Percentiles rank a stretch among this genome's conserved stretches.
Evolutionary conservation across 2,888 invertebrate genomes (phyloP).

Genomic region (Pseudoips prasinana): DNA sequence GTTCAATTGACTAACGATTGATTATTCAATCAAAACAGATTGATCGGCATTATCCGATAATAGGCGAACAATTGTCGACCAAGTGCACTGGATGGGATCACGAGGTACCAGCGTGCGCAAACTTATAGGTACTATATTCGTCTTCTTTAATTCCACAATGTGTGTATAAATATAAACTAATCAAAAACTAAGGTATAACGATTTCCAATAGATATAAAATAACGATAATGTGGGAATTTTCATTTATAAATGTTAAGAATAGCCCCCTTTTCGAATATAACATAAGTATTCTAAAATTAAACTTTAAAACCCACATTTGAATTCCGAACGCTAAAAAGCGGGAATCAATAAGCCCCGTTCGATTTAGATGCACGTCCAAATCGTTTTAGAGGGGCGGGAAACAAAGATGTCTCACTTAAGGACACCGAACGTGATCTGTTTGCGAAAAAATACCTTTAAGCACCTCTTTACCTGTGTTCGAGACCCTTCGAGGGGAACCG

Average conservation of each 20-base stretch:
- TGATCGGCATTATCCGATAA: constrained; percentile 79
- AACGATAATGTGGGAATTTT: no score
- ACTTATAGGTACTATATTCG: no score
- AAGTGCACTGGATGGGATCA: constrained; percentile 38
- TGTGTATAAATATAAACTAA: no score
- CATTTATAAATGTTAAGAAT: no score
- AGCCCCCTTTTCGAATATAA: no score
- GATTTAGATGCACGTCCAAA: constrained; percentile 61
- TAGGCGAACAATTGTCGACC: constrained; percentile 50
- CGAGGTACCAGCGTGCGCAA: constrained; percentile 33
- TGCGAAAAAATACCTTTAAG: constrained; percentile 72
- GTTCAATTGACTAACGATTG: constrained; percentile 79
- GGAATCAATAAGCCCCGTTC: constrained; percentile 65
- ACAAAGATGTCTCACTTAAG: constrained; percentile 78
- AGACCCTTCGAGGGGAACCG: constrained; percentile 44
- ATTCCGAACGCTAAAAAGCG: constrained; percentile 2
- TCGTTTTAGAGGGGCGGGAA: constrained; percentile 52
- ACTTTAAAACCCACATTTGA: not conserved
- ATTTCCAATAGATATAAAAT: no score
- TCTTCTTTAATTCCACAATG: no score
- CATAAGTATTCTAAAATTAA: no score
- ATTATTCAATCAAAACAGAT: constrained; percentile 79
- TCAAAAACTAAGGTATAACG: no score
- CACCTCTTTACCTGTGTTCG: constrained; percentile 62
- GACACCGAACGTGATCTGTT: constrained; percentile 78